Evolutionary conservation across 2,797 vertebrate genomes (phyloP).

Genomic region (Craterocephalus amniculus): DNA sequence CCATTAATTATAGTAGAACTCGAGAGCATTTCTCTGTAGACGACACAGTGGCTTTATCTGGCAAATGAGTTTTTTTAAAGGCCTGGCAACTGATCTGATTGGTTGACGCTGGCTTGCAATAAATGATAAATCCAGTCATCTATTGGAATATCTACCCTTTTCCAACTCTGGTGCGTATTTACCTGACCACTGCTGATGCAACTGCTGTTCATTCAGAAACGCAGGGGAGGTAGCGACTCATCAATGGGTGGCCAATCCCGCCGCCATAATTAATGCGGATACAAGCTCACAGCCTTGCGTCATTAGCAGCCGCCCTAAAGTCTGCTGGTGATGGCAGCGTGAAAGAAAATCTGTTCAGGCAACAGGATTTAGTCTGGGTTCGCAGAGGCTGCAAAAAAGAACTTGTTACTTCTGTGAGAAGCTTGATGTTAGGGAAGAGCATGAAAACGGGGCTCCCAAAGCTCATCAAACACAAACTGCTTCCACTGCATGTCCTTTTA

Average conservation of each 20-base stretch:
- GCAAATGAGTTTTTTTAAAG: not conserved
- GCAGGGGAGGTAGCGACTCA: constrained; percentile 46
- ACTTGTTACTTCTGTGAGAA: constrained; percentile 16
- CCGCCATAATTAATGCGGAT: constrained; percentile 23
- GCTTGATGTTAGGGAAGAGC: constrained; percentile 20
- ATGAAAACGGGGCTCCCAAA: constrained; percentile 10
- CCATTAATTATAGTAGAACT: no score
- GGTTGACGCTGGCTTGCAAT: not conserved
- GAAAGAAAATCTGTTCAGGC: constrained; percentile 14
- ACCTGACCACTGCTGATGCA: not conserved
- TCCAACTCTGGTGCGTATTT: not conserved
- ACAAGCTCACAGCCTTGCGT: constrained; percentile 20
- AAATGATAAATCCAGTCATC: not conserved
- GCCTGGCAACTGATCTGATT: not conserved
- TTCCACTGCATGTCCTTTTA: constrained; percentile 13
- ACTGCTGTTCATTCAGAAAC: not conserved
- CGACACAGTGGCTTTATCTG: no score
- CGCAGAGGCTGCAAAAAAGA: constrained; percentile 30
- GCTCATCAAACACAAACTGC: constrained; percentile 26
- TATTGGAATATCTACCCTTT: not conserved
- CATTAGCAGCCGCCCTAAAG: constrained; percentile 23
- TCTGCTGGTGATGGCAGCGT: constrained; percentile 15
- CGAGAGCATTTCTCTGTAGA: no score
- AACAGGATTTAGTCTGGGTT: constrained; percentile 13
- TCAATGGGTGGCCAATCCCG: constrained; percentile 25